Base-by-base conservation (phyloP, 2,888 invertebrate species). In the Melanotus villosus region DNA sequence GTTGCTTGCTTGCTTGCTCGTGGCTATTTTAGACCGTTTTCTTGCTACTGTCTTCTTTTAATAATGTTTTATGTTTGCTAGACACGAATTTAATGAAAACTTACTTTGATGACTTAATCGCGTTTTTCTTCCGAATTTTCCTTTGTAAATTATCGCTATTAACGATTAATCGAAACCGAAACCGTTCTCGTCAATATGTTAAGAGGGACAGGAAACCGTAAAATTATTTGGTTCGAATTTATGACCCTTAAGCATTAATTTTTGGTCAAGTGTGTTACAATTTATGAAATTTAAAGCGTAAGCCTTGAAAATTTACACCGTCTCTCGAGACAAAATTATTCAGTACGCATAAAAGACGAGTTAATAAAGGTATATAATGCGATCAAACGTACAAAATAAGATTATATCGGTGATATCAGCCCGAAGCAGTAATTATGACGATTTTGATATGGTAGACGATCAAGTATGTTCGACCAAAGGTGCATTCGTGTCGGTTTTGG, bases 381-480 rank as follows among this genome's bases (percentile, higher is more conserved):
- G 75, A 75, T 76, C 76, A 77, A 78, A 75, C 72, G 76, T 73
- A 79, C 72, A 72, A 75, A 77, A 75, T 74, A 70, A 78, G 78
- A 79, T 78, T 75, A 73, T 79, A 77, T 76, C 79, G 77, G 73
- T 76, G 76, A 75, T 76, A 74, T 70, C 67, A 65, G 73, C 76
- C 79, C 54, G 59, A 58, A 73, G 76, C 74, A 76, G 70, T 73
- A 75, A 76, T 76, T 76, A 75, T 70, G 70, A 71, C 69, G 57
- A 65, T 72, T 74, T 74, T 74, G 74, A 74, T 76, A 74, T 76
- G 73, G 73, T 68, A 73, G 74, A 74, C 73, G 70, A 71, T 72
- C 72, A 45, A 65, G 54, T 65, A 34, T 30, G 57, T 58, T 47
- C 63, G 68, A 38, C 73, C 72, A 70, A 64, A 26, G 45, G 5